These are phyloP conservation scores for Cirrhinus molitorella DNA, from an alignment of 2,797 vertebrate genomes.

Conservation along the genomic window DNA sequence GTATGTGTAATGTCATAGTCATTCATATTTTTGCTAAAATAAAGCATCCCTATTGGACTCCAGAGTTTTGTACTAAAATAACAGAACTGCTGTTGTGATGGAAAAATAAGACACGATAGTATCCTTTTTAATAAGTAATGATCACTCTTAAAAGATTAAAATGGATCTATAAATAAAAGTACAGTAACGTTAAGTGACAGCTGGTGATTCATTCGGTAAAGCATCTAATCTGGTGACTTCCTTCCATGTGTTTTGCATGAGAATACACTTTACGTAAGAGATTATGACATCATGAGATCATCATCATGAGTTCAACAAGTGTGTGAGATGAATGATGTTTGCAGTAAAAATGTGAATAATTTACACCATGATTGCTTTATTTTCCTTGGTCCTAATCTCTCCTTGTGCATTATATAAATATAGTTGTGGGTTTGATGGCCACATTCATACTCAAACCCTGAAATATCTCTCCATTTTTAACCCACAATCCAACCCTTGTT, in stretches of 20 bases:
- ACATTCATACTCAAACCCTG: background rate
- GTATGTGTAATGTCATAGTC: background rate
- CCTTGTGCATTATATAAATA: background rate
- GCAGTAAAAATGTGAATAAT: background rate
- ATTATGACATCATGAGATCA: background rate
- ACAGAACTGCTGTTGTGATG: background rate
- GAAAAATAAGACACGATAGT: background rate
- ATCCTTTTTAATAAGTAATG: conserved; percentile 23
- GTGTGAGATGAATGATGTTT: background rate
- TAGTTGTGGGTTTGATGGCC: background rate
- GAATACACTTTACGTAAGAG: background rate
- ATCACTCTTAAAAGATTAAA: conserved; percentile 31
- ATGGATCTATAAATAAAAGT: background rate
- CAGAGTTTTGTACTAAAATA: background rate
- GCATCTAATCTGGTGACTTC: background rate
- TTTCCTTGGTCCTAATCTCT: background rate
- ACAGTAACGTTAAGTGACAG: background rate
- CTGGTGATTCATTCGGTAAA: background rate
- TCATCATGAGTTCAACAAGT: too few species aligned
- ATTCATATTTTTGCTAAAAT: background rate
- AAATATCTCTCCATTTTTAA: background rate
- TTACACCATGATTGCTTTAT: conserved; percentile 12
- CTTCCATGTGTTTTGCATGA: background rate
- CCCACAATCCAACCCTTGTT: conserved; percentile 30
- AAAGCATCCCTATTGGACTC: background rate